A percentile compares a stretch with the other conserved stretches of the same genome.
phyloP scores from a whole-genome alignment of 2,113 vertebrate species.

The Solea senegalensis region DNA sequence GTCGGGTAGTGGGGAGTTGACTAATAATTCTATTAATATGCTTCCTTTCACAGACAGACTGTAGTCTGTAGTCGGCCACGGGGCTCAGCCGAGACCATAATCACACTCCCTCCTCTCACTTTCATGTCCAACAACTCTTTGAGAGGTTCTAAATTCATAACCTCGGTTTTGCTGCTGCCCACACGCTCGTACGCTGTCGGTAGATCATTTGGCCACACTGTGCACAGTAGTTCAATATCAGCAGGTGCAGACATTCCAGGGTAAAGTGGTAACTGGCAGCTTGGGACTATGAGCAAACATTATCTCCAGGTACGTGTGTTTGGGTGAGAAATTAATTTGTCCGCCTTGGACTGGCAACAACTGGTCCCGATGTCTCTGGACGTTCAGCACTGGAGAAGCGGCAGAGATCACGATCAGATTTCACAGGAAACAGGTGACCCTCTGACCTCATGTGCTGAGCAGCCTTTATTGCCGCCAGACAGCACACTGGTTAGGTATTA shows the following conservation, averaged over 20 bases:
- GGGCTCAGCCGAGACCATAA: conserved; percentile 61
- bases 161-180: conserved; percentile 47
- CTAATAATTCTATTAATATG: conserved; percentile 74
- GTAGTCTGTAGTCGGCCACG: conserved; percentile 67
- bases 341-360: conserved; percentile 18
- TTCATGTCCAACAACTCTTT: conserved; percentile 70
- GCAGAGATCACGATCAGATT: conserved; percentile 46
- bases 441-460: conserved; percentile 33
- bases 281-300: conserved; percentile 21
- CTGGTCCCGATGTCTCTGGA: conserved; percentile 17
- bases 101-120: conserved; percentile 31
- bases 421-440: conserved; percentile 59
- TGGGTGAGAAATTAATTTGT: conserved; percentile 15
- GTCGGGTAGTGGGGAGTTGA: conserved; percentile 4
- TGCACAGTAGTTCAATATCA: conserved; percentile 26
- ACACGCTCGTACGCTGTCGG: conserved; percentile 45
- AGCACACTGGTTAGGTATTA: conserved; percentile 35
- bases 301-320: conserved; percentile 25
- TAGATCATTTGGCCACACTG: conserved; percentile 19
- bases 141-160: conserved; percentile 67
- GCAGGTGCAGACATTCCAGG: conserved; percentile 9
- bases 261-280: conserved; percentile 18
- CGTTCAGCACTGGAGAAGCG: conserved; percentile 11
- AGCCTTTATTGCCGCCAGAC: conserved; percentile 42
- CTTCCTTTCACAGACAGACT: conserved; percentile 68